Conservation (phyloP, 2,113 vertebrate species). For the Pterocles gutturalis region DNA sequence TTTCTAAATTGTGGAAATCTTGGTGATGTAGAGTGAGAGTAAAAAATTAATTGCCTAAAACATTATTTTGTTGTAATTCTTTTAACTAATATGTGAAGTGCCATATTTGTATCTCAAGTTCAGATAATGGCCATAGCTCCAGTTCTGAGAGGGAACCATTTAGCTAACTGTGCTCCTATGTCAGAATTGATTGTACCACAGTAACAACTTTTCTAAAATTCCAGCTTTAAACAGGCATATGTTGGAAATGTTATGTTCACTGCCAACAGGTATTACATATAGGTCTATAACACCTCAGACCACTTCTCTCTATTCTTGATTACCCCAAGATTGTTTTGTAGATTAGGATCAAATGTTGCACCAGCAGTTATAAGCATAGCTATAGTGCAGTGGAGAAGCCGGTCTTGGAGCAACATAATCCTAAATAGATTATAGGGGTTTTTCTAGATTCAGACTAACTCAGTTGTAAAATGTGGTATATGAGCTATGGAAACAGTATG, state of each 20-base stretch:
- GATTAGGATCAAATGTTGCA: not conserved
- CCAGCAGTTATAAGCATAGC: not conserved
- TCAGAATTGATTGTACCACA: not conserved
- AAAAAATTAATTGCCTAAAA: constrained; percentile 77
- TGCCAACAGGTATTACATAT: not conserved
- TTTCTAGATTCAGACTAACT: not conserved
- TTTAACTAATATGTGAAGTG: constrained; percentile 45
- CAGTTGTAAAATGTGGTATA: not conserved
- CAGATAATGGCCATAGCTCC: not conserved
- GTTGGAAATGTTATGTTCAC: not conserved
- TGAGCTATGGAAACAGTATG: not conserved
- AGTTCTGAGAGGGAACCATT: not conserved
- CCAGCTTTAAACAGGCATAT: constrained; percentile 4
- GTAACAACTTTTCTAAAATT: constrained; percentile 2
- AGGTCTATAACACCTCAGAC: not conserved
- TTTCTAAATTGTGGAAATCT: constrained; percentile 75
- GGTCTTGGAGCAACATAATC: not conserved
- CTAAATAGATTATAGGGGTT: not conserved
- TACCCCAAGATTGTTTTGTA: not conserved
- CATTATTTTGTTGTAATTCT: constrained; percentile 66
- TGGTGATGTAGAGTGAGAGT: constrained; percentile 58
- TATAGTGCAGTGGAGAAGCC: not conserved
- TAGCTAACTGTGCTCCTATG: not conserved
- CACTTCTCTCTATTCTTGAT: not conserved
- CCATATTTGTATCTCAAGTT: constrained; percentile 40